Base-by-base conservation (phyloP, 2,888 invertebrate species). In the Dynastes hyllus region DNA sequence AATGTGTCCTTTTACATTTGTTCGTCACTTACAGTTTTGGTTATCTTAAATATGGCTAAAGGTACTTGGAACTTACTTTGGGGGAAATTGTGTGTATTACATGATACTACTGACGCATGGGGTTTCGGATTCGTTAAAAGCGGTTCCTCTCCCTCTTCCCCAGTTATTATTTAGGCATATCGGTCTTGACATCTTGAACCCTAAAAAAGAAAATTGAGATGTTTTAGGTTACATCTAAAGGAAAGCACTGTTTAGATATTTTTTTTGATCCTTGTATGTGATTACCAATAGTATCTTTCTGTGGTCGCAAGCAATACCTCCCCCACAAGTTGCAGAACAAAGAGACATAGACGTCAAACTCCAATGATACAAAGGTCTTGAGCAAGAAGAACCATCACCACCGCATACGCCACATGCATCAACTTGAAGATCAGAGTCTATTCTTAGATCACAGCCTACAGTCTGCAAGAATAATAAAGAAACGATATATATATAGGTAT, bases 381-480 rank as follows among this genome's bases (percentile, higher is more conserved):
- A 93, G 89, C 98, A 98, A 70, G 95, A 94, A 77, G 95, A 94
- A 65, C 96, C 96, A 88, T 97, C 96, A 8, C 97, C 97, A 0
- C 96, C 97, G 87, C 98, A 98, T 55, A 97, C 94, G 1, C 97
- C 97, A 86, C 98, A 98, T 84, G 93, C 93, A 90, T 98, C 98
- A 81, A 95, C 93, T 82, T 94, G 93, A 83, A 95, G 93, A 16
- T 93, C 93, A 0, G 97, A 97, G 45, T 97, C 97, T 84, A 97
- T 95, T 84, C 95, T 93, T 77, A 96, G 92, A 88, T 98, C 98
- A 89, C 98, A 98, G 79, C 98, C 98, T 76, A 98, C 96, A 86
- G 94, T 93, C 98, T 98, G 92, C 51, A 91, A 91, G 85, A 84
- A 84, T 2, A 29, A 63, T n/a, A 55, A 55, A 55, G 22, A 55